phyloP scores from a whole-genome alignment of 1,140 invertebrate genomes.

The Ericerus pela region DNA sequence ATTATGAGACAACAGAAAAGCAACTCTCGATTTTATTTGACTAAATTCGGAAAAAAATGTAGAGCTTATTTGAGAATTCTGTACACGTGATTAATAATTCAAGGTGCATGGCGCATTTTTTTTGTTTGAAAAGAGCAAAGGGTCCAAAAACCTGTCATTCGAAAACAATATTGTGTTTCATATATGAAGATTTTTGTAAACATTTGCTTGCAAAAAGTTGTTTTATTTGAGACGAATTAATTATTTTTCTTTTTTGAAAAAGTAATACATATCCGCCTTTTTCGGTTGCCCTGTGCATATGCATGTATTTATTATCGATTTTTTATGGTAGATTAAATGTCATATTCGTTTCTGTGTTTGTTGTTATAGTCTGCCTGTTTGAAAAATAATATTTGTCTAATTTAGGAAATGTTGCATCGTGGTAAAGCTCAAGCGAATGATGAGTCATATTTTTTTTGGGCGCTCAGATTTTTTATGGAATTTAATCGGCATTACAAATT shows the following conservation, averaged over 20 bases:
- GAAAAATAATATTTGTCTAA: conserved; percentile 9
- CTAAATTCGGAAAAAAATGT: too few relatives aligned
- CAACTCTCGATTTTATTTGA: too few relatives aligned
- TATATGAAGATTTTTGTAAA: too few relatives aligned
- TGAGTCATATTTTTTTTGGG: conserved; percentile 87
- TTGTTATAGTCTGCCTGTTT: background rate
- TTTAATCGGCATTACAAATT: conserved; percentile 79
- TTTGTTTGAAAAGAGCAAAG: too few relatives aligned
- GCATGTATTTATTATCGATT: background rate
- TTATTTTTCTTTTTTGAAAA: background rate
- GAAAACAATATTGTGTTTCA: too few relatives aligned
- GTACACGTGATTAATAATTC: too few relatives aligned
- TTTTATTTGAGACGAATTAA: background rate
- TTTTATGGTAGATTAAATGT: background rate
- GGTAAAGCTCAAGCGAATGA: conserved; percentile 53
- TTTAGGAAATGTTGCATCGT: conserved; percentile 41
- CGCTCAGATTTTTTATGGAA: conserved; percentile 91
- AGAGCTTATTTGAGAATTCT: too few relatives aligned
- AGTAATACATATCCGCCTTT: too few relatives aligned
- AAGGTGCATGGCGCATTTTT: too few relatives aligned
- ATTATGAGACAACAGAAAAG: too few relatives aligned
- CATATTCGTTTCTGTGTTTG: too few relatives aligned
- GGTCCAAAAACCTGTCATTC: too few relatives aligned
- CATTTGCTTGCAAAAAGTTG: background rate
- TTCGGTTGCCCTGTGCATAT: background rate